phyloP scores from a whole-genome alignment of 2,113 vertebrate genomes.

The Donacobius atricapilla region DNA sequence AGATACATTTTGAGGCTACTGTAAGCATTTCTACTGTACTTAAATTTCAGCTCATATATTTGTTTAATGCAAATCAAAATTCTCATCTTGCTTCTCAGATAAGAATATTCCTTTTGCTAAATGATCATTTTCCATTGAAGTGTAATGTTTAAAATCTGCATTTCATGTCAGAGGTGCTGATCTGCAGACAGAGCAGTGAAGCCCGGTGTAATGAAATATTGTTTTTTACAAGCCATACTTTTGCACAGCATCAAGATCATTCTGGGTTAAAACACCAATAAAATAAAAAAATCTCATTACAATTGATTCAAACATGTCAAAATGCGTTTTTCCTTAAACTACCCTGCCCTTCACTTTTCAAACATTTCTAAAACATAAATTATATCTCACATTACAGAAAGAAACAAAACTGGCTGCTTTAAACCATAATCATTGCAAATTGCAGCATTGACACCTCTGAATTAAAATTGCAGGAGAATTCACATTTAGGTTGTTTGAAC shows the following conservation, averaged over 20 bases:
- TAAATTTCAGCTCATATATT: background rate
- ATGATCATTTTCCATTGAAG: background rate
- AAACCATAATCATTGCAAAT: constrained; percentile 53
- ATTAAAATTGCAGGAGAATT: constrained; percentile 58
- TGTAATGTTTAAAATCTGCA: background rate
- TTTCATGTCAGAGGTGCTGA: constrained; percentile 39
- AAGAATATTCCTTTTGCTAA: background rate
- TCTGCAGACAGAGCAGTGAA: background rate
- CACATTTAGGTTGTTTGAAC: background rate
- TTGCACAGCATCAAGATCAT: background rate
- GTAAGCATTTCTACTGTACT: background rate
- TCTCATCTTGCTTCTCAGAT: background rate
- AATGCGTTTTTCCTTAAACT: constrained; percentile 53
- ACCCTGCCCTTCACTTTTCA: constrained; percentile 22
- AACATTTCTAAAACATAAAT: constrained; percentile 58
- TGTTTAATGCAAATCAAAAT: background rate
- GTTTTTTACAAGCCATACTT: constrained; percentile 5
- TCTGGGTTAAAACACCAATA: constrained; percentile 33
- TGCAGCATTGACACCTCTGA: constrained; percentile 21
- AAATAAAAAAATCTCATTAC: constrained; percentile 32
- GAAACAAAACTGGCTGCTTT: constrained; percentile 45
- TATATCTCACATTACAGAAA: constrained; percentile 32
- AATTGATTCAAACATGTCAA: constrained; percentile 36
- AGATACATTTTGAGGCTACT: background rate
- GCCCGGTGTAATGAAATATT: background rate